Conservation (phyloP, 2,797 vertebrate species). For the Enteromius thamalakanensis region DNA sequence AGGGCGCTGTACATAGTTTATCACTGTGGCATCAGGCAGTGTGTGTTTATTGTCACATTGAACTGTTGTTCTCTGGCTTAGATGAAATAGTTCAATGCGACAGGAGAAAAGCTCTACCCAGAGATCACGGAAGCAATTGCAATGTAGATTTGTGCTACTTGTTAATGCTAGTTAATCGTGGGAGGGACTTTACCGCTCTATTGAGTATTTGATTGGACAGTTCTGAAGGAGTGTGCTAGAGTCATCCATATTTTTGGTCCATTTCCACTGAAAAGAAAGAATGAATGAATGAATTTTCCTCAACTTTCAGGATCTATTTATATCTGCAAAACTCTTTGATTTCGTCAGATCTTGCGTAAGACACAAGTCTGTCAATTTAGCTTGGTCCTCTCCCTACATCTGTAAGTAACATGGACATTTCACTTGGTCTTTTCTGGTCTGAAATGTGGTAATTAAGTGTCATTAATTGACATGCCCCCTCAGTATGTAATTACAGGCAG, state of each 20-base stretch:
- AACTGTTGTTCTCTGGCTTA: slow-evolving; percentile 18
- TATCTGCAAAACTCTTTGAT: neutral
- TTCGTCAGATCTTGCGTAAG: neutral
- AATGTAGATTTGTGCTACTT: neutral
- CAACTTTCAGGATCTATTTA: neutral
- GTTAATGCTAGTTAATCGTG: neutral
- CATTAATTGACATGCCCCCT: slow-evolving; percentile 62
- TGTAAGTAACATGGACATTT: slow-evolving; percentile 34
- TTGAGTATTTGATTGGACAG: neutral
- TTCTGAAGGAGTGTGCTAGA: neutral
- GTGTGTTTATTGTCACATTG: neutral
- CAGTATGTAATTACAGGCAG: slow-evolving; percentile 60
- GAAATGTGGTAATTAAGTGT: slow-evolving; percentile 54
- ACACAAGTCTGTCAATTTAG: neutral
- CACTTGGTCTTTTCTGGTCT: slow-evolving; percentile 37
- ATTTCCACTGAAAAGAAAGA: neutral
- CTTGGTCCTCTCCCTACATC: slow-evolving; percentile 12
- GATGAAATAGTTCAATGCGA: neutral
- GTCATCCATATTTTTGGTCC: neutral
- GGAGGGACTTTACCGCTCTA: neutral
- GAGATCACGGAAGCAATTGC: neutral
- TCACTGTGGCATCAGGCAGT: slow-evolving; percentile 40
- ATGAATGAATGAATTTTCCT: neutral
- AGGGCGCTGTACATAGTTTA: slow-evolving; percentile 31
- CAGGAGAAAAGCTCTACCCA: neutral